Conservation (phyloP, 2,113 vertebrate species). For the Malurus cyaneus region DNA sequence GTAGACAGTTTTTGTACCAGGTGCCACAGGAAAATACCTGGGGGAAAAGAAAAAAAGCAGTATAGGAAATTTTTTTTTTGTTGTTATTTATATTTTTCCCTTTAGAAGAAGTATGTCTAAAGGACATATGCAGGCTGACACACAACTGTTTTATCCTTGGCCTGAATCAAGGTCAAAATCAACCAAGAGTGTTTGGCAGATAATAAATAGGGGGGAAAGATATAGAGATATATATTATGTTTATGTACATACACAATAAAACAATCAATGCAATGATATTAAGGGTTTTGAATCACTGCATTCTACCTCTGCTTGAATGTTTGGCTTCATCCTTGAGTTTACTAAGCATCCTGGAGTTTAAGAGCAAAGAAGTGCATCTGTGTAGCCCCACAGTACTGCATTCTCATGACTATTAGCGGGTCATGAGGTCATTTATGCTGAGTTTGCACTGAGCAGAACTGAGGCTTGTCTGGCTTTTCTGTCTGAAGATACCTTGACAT, state of each 20-base stretch:
- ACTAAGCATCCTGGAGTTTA: neutral
- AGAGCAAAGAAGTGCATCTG: fast-evolving
- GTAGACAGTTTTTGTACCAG: neutral
- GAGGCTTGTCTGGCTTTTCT: neutral
- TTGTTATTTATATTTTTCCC: neutral
- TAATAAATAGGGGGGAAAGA: neutral
- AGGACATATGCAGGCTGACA: neutral
- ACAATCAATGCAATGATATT: neutral
- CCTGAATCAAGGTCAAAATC: neutral
- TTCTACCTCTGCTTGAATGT: neutral
- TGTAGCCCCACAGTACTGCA: neutral
- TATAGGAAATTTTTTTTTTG: neutral
- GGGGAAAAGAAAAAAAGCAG: fast-evolving
- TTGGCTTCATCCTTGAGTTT: neutral
- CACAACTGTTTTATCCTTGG: neutral
- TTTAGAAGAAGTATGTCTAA: neutral
- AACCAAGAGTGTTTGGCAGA: neutral
- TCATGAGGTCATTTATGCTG: neutral
- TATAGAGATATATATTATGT: too few relatives aligned
- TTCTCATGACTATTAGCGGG: neutral
- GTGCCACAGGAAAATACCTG: neutral
- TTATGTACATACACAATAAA: neutral
- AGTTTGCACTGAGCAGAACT: neutral
- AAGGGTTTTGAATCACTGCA: neutral
- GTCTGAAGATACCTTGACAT: neutral